Percentiles rank a stretch among this genome's conserved stretches.
Evolutionary conservation across 1,140 invertebrate species (phyloP).

Genomic region (Drosophila miranda): DNA sequence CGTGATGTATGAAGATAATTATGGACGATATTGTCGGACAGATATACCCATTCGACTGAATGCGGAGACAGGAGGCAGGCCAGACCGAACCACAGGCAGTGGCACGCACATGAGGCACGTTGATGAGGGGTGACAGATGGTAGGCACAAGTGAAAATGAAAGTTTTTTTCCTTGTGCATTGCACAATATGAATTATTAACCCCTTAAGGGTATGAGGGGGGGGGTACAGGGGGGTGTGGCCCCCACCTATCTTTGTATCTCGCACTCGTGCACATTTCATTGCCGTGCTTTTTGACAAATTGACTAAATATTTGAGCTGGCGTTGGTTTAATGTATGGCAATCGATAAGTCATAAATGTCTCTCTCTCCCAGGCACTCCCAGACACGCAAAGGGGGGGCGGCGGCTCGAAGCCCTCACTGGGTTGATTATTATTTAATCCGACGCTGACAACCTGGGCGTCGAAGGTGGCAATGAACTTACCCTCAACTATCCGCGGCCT

Average conservation of each 20-base stretch:
- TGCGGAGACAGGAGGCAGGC: not conserved
- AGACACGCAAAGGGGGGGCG: slow-evolving; percentile 54
- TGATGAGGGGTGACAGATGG: slow-evolving; percentile 75
- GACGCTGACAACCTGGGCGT: slow-evolving; percentile 56
- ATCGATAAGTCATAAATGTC: slow-evolving; percentile 79
- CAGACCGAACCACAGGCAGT: slow-evolving; percentile 6
- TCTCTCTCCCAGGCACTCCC: slow-evolving; percentile 40
- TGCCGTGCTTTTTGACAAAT: slow-evolving; percentile 67
- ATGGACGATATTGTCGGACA: slow-evolving; percentile 60
- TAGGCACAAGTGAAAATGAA: slow-evolving; percentile 48
- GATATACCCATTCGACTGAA: slow-evolving; percentile 6
- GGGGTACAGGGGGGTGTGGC: no score
- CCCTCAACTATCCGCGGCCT: slow-evolving; percentile 43
- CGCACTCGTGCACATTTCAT: not conserved
- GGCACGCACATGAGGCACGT: slow-evolving; percentile 20
- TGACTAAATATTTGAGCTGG: slow-evolving; percentile 74
- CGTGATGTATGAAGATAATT: slow-evolving; percentile 76
- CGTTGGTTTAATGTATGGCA: slow-evolving; percentile 67
- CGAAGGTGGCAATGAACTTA: slow-evolving; percentile 56
- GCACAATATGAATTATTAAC: slow-evolving; percentile 74
- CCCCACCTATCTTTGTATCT: not conserved
- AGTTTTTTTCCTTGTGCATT: slow-evolving; percentile 52
- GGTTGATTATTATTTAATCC: slow-evolving; percentile 56
- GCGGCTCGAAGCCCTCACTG: not conserved
- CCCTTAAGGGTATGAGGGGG: slow-evolving; percentile 26